Evolutionary conservation across 1,140 invertebrate species (phyloP).

Genomic region (Sarcophaga bullata): DNA sequence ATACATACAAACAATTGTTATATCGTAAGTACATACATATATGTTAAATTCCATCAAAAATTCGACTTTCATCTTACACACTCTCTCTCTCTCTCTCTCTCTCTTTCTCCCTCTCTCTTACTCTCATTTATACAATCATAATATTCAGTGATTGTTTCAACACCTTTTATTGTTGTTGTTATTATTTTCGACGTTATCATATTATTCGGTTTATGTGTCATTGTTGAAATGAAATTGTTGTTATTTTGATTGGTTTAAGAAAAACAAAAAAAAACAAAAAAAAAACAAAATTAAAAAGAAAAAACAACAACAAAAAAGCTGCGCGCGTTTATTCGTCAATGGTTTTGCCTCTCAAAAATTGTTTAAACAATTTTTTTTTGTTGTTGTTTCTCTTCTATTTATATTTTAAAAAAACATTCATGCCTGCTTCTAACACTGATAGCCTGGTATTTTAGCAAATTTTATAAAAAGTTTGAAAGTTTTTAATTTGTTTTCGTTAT

Average conservation of each 20-base stretch:
- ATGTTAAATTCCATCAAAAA: too few relatives aligned
- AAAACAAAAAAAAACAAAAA: too few relatives aligned
- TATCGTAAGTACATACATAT: too few relatives aligned
- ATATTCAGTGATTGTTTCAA: not conserved
- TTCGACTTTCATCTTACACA: not conserved
- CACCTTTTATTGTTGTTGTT: not conserved
- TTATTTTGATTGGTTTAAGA: not conserved
- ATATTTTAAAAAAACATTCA: not conserved
- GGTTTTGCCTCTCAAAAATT: not conserved
- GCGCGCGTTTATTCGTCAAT: not conserved
- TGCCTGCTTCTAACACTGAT: not conserved
- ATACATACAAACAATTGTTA: too few relatives aligned
- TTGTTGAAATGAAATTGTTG: not conserved
- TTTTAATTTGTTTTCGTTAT: conserved; percentile 18
- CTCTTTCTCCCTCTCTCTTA: not conserved
- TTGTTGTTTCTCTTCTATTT: not conserved
- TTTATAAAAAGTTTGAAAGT: conserved; percentile 21
- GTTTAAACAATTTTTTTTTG: not conserved
- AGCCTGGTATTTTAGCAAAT: conserved; percentile 26
- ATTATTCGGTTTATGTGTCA: too few relatives aligned
- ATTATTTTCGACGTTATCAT: too few relatives aligned
- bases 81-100: not conserved
- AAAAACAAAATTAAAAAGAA: too few relatives aligned
- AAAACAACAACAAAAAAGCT: not conserved
- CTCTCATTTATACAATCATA: not conserved